These are phyloP conservation scores for Rutilus rutilus DNA, from an alignment of 2,113 vertebrate species.

Conservation along the genomic window DNA sequence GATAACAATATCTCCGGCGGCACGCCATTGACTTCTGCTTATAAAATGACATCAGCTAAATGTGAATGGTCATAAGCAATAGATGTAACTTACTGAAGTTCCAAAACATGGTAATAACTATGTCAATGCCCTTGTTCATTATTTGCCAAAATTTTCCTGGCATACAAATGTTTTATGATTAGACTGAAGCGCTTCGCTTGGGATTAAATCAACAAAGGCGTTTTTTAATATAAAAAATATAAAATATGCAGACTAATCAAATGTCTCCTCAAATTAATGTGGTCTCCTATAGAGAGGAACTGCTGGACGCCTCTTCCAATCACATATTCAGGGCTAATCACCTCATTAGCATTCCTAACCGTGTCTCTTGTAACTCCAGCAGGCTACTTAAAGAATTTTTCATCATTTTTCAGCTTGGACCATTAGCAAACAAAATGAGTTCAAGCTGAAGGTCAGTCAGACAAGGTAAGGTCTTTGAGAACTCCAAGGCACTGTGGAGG, in stretches of 20 bases:
- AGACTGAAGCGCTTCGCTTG: neutral
- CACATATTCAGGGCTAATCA: neutral
- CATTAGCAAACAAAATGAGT: constrained; percentile 19
- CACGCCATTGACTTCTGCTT: neutral
- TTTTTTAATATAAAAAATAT: neutral
- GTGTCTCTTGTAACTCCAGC: neutral
- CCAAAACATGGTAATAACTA: neutral
- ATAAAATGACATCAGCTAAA: constrained; percentile 6
- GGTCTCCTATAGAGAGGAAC: neutral
- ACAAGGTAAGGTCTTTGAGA: neutral
- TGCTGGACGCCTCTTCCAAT: constrained; percentile 6
- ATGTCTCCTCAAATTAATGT: constrained; percentile 10
- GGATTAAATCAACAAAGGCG: neutral
- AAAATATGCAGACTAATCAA: constrained; percentile 13
- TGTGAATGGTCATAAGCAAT: neutral
- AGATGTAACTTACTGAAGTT: neutral
- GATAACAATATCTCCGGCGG: neutral
- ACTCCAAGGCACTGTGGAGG: neutral
- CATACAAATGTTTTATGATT: neutral
- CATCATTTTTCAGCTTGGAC: neutral
- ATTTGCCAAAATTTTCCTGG: neutral
- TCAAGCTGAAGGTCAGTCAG: neutral
- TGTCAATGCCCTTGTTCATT: neutral
- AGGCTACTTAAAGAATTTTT: constrained; percentile 12
- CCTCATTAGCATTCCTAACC: constrained; percentile 19